A percentile compares a stretch with the other conserved stretches of the same genome.
These are phyloP conservation scores for Diachrysia chrysitis DNA, from an alignment of 2,888 invertebrate genomes.

Conservation along the genomic window DNA sequence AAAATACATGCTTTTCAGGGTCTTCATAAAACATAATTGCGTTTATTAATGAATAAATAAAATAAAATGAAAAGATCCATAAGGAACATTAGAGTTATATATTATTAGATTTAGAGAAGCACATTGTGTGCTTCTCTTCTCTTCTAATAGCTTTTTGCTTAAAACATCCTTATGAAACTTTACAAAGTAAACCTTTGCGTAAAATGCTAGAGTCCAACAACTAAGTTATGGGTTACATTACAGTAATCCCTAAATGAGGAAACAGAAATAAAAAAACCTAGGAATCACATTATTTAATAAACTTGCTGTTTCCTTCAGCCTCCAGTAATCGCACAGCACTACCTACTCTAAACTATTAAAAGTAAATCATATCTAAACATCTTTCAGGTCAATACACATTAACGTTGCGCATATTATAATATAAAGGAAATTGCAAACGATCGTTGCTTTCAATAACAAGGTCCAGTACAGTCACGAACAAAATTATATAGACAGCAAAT, in stretches of 20 bases:
- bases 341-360: not conserved
- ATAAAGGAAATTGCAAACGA: conserved; percentile 34
- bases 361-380: conserved; percentile 20
- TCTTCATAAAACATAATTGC: too few species aligned
- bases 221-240: too few species aligned
- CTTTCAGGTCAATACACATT: conserved; percentile 38
- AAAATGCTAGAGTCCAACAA: too few species aligned
- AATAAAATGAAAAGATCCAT: too few species aligned
- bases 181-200: too few species aligned
- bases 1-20: too few species aligned
- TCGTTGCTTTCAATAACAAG: conserved; percentile 35
- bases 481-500: not conserved
- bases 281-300: not conserved
- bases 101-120: too few species aligned
- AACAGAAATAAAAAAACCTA: not conserved
- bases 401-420: conserved; percentile 22
- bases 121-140: too few species aligned
- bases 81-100: too few species aligned
- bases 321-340: not conserved
- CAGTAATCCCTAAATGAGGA: not conserved
- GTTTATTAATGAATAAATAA: too few species aligned
- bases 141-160: too few species aligned
- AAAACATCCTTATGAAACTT: too few species aligned
- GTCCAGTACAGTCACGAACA: conserved; percentile 8
- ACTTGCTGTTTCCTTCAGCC: not conserved